phyloP scores from a whole-genome alignment of 2,888 invertebrate species.

The Acanthosepion pharaonis region DNA sequence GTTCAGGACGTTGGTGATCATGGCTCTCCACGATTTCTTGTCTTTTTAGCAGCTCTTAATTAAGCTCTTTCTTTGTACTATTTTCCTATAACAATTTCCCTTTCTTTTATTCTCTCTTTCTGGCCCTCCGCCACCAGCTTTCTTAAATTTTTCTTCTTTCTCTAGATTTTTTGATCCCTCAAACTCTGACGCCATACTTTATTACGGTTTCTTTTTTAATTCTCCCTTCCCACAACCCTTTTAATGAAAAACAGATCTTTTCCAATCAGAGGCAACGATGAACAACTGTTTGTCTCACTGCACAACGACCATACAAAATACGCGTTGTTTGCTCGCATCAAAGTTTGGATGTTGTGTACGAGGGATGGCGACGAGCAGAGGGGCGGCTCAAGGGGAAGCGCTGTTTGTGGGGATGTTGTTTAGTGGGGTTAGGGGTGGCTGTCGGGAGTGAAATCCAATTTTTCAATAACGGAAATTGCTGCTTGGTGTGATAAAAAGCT shows the following conservation, averaged over 20 bases:
- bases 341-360: conserved; percentile 33
- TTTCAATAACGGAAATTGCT: conserved; percentile 33
- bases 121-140: background rate
- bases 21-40: no score
- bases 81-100: background rate
- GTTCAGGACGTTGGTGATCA: no score
- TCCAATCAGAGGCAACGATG: background rate
- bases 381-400: background rate
- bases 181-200: background rate
- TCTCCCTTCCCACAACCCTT: background rate
- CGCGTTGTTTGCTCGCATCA: background rate
- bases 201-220: conserved; percentile 12
- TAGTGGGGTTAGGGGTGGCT: background rate
- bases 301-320: background rate
- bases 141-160: background rate
- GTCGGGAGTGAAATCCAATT: background rate
- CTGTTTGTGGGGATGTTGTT: conserved; percentile 33
- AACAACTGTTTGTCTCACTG: conserved; percentile 4
- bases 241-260: background rate
- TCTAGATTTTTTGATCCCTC: background rate
- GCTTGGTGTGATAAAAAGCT: conserved; percentile 22
- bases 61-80: no score
- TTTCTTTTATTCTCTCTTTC: background rate
- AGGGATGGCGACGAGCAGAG: background rate
- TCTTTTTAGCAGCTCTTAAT: background rate